phyloP scores from a whole-genome alignment of 2,888 invertebrate genomes.

The Petrolisthes cinctipes region DNA sequence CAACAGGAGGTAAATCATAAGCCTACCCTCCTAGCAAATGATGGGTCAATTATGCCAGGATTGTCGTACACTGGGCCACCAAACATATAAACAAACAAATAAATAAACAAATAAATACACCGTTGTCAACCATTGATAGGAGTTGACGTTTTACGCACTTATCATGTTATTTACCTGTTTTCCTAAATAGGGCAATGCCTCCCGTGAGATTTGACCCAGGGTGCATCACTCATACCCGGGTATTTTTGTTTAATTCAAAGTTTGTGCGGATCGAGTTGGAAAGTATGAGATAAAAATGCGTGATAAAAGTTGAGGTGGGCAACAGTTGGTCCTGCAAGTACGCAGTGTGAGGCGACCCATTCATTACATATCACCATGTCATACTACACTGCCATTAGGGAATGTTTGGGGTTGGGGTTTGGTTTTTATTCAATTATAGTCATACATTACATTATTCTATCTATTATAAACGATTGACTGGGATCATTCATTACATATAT shows the following conservation, averaged over 20 bases:
- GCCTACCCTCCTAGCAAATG: too few species aligned
- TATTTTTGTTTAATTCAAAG: not conserved
- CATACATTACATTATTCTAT: too few species aligned
- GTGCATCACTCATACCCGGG: not conserved
- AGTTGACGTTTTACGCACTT: slow-evolving; percentile 35
- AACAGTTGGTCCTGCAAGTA: slow-evolving; percentile 30
- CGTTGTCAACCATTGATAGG: slow-evolving; percentile 46
- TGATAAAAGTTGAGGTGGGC: slow-evolving; percentile 1
- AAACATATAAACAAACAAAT: not conserved
- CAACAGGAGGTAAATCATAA: not conserved
- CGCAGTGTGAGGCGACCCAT: slow-evolving; percentile 40
- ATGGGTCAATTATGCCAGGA: too few species aligned
- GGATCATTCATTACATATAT: too few species aligned
- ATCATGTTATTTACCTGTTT: slow-evolving; percentile 32
- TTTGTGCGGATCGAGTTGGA: not conserved
- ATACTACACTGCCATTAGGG: not conserved
- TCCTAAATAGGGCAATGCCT: not conserved
- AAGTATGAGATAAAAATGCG: not conserved
- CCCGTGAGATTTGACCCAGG: not conserved
- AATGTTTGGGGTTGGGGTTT: too few species aligned
- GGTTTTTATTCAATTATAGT: too few species aligned
- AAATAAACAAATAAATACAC: slow-evolving; percentile 43
- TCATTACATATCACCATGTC: slow-evolving; percentile 25
- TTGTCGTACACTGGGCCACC: too few species aligned
- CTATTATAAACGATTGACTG: too few species aligned